phyloP scores from a whole-genome alignment of 2,797 vertebrate genomes.

The Trichosurus vulpecula region DNA sequence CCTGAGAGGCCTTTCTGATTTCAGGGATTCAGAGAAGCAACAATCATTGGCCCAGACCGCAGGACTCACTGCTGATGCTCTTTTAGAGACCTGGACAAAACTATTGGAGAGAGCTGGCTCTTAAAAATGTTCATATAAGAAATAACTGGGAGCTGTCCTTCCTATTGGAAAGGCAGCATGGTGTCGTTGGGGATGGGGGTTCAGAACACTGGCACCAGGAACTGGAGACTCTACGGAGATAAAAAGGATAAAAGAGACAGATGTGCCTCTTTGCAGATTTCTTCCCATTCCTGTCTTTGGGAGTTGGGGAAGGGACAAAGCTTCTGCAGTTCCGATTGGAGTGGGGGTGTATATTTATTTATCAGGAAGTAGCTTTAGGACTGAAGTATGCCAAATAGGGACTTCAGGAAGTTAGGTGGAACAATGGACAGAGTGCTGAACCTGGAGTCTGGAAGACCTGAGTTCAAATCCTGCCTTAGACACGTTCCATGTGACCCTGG shows the following conservation, averaged over 20 bases:
- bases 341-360: too few species aligned
- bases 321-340: not conserved
- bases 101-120: not conserved
- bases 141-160: not conserved
- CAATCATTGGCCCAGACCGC: not conserved
- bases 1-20: not conserved
- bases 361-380: not conserved
- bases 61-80: not conserved
- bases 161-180: not conserved
- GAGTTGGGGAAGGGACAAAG: not conserved
- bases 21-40: not conserved
- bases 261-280: not conserved
- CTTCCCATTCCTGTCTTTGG: not conserved
- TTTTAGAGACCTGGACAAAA: not conserved
- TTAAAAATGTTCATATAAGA: not conserved
- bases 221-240: not conserved
- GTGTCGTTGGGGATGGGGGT: not conserved
- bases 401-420: not conserved
- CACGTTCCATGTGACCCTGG: not conserved
- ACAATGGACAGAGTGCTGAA: not conserved
- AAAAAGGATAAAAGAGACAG: not conserved
- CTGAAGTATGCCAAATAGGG: not conserved
- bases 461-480: not conserved
- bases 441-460: not conserved
- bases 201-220: accelerated